Evolutionary conservation across 2,797 vertebrate species (phyloP), one percentile per base, ranked within the genome.

Genomic region (Bufotes viridis): DNA sequence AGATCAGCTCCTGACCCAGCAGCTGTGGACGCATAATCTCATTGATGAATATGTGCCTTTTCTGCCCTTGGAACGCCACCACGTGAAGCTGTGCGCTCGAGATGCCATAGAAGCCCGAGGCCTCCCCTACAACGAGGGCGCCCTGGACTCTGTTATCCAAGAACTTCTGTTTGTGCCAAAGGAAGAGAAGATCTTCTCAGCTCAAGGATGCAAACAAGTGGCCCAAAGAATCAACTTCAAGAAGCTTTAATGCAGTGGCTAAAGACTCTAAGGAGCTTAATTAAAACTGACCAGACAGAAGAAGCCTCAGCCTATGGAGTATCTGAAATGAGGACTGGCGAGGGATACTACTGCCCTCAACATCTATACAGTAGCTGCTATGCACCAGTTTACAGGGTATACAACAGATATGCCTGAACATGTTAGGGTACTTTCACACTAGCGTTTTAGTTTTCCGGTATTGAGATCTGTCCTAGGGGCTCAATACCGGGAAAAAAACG

Each of bases 191-290:
- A 96, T 98, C 58, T 99, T 99, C 93, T 98, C 98, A 61, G 96
- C 97, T 13, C 97, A 98, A 91, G 98, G 98, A 67, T 99, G 98
- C 93, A 99, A 99, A 91, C 97, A 97, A 22, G 94, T 99, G 63
- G 95, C 98, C 29, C 98, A 99, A 92, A 95, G 97, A 92, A 98
- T 99, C 92, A 96, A 94, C 92, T 98, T 98, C 91, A 96, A 98
- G 90, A 94, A 98, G 72, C 96, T 97, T 2, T 98, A 93, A 97
- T 11, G 8, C 22, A 55, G 15, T 53, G 42, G 22, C 6, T 17
- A 80, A 0, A 70, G 65, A 18, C 26, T 82, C 63, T 34, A 9
- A 2, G 69, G 29, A n/a, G 11, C 12, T 17, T 26, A 51, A 18
- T 18, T 0, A 7, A 12, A n/a, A 13, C 20, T 7, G 18, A 74